phyloP scores from a whole-genome alignment of 2,888 invertebrate genomes.

The Rhagonycha lutea region DNA sequence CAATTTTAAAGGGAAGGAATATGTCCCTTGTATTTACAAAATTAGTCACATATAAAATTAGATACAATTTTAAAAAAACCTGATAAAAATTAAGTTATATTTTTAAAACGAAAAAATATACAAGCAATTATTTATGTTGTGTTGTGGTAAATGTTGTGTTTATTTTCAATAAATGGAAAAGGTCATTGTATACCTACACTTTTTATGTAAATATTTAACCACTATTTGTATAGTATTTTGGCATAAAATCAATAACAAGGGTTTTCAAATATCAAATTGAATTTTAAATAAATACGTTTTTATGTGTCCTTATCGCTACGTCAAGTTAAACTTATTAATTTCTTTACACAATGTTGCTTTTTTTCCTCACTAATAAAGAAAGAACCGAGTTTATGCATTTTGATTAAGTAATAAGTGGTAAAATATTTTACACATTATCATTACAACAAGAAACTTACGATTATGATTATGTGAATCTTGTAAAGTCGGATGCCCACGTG shows the following conservation, averaged over 20 bases:
- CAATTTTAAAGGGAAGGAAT: not conserved
- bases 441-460: conserved; percentile 30
- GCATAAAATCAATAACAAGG: not conserved
- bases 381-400: not conserved
- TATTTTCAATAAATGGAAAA: not conserved
- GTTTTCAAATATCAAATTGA: not conserved
- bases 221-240: not conserved
- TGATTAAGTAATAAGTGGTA: not conserved
- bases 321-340: not conserved
- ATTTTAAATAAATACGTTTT: not conserved
- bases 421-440: not conserved
- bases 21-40: not conserved
- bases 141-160: not conserved
- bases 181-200: not conserved
- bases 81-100: not conserved
- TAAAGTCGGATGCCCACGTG: conserved; percentile 46
- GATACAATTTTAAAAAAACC: not conserved
- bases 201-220: not conserved
- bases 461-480: conserved; percentile 40
- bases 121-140: not conserved
- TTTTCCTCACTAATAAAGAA: not conserved
- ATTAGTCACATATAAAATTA: not conserved
- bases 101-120: not conserved
- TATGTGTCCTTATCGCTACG: not conserved
- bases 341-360: not conserved